Percentiles rank a stretch among this genome's conserved stretches.
phyloP scores from a whole-genome alignment of 1,140 invertebrate species.

The Ceratina australensis region DNA sequence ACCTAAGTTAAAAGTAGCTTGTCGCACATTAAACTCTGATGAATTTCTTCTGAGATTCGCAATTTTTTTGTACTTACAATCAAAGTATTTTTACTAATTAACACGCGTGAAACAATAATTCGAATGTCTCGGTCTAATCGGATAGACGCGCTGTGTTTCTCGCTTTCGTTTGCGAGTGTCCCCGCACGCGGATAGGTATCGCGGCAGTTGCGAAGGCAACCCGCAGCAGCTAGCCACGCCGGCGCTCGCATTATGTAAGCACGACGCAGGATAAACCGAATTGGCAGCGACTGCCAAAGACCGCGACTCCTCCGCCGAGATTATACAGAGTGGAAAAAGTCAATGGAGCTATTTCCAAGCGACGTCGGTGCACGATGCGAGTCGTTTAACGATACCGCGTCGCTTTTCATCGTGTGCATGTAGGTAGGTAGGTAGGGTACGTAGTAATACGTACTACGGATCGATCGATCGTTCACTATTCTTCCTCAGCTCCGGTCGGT shows the following conservation, averaged over 20 bases:
- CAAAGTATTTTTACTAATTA: too few species aligned
- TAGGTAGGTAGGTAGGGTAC: too few species aligned
- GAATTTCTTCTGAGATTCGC: too few species aligned
- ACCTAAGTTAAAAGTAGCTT: too few species aligned
- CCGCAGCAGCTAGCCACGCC: slow-evolving; percentile 12
- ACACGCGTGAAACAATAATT: too few species aligned
- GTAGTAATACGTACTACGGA: neutral
- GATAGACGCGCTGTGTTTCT: too few species aligned
- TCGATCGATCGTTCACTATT: slow-evolving; percentile 29
- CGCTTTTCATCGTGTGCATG: slow-evolving; percentile 19
- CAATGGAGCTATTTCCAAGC: slow-evolving; percentile 45
- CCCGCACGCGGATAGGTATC: neutral
- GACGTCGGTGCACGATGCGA: slow-evolving; percentile 12
- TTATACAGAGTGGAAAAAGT: slow-evolving; percentile 47
- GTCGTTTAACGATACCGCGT: slow-evolving; percentile 43
- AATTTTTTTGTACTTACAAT: too few species aligned
- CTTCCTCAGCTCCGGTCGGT: neutral
- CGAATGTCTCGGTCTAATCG: too few species aligned
- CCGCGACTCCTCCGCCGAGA: slow-evolving; percentile 29
- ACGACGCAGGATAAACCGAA: slow-evolving; percentile 41
- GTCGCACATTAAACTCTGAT: too few species aligned
- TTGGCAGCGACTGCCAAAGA: slow-evolving; percentile 46
- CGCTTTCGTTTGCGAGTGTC: too few species aligned
- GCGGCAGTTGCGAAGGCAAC: slow-evolving; percentile 17
- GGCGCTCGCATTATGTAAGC: slow-evolving; percentile 42